phyloP scores from a whole-genome alignment of 1,140 invertebrate species.

The Procambarus clarkii region DNA sequence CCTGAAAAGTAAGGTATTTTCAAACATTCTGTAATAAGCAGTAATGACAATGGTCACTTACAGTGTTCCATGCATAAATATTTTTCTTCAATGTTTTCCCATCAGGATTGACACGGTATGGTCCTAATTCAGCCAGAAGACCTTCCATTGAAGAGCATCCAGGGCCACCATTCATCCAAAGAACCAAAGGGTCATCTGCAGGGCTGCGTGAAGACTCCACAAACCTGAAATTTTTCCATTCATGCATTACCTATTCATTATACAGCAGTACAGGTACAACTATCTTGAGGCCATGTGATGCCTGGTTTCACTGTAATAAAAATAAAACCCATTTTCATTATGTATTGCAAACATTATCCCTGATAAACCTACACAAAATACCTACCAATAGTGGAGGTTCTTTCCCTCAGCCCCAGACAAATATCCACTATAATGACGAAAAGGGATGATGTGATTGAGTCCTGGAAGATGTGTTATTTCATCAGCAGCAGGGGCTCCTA shows the following conservation, averaged over 20 bases:
- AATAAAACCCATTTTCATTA: too few species aligned
- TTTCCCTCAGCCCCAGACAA: slow-evolving; percentile 19
- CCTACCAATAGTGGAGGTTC: slow-evolving; percentile 47
- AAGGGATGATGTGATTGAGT: slow-evolving; percentile 33
- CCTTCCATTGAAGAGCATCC: slow-evolving; percentile 88
- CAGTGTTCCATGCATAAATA: slow-evolving; percentile 48
- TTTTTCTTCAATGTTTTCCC: slow-evolving; percentile 54
- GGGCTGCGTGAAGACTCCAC: slow-evolving; percentile 34
- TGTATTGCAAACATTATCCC: too few species aligned
- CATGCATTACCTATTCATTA: too few species aligned
- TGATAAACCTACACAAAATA: neutral
- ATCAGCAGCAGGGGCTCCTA: slow-evolving; percentile 13
- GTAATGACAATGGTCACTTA: slow-evolving; percentile 11
- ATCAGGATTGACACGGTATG: slow-evolving; percentile 76
- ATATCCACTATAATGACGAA: slow-evolving; percentile 45
- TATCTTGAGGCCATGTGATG: too few species aligned
- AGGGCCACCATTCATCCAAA: slow-evolving; percentile 92
- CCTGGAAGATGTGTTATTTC: slow-evolving; percentile 28
- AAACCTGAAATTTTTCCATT: slow-evolving; percentile 18
- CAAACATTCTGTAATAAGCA: neutral
- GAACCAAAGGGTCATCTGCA: slow-evolving; percentile 81
- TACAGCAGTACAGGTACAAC: too few species aligned
- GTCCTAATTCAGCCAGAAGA: slow-evolving; percentile 89
- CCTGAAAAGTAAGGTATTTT: too few species aligned
- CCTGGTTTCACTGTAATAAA: too few species aligned